Evolutionary conservation across 2,113 vertebrate genomes (phyloP).

Genomic region (Melanotaenia duboulayi): DNA sequence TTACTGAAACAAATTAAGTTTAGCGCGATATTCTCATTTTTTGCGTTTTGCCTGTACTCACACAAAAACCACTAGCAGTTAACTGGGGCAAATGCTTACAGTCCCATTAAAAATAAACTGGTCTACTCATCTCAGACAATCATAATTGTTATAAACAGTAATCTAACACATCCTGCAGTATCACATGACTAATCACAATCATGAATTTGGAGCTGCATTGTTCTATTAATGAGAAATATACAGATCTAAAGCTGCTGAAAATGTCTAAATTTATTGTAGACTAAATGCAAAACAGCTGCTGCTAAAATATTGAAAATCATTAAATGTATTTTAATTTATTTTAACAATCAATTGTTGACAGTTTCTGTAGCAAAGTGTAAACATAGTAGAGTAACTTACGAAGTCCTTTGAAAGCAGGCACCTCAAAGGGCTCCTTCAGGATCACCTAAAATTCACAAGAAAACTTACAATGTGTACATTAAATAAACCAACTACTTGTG

Average conservation of each 20-base stretch:
- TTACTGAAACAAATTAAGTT: too few relatives aligned
- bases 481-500: neutral
- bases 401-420: slow-evolving; percentile 74
- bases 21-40: too few relatives aligned
- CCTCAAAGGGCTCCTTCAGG: slow-evolving; percentile 79
- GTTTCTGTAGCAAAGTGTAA: neutral
- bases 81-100: too few relatives aligned
- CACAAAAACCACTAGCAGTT: too few relatives aligned
- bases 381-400: slow-evolving; percentile 60
- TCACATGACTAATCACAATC: neutral
- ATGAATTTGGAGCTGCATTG: neutral
- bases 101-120: too few relatives aligned
- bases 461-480: neutral
- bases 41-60: too few relatives aligned
- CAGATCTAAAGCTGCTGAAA: too few relatives aligned
- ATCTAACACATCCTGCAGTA: too few relatives aligned
- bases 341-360: neutral
- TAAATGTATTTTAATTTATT: neutral
- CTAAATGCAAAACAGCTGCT: neutral
- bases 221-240: neutral
- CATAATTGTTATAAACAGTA: too few relatives aligned
- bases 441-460: slow-evolving; percentile 68
- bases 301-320: too few relatives aligned
- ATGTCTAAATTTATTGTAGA: neutral
- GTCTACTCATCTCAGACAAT: too few relatives aligned